Evolutionary conservation across 1,140 invertebrate species (phyloP).

Genomic region (Muscidifurax raptorellus): DNA sequence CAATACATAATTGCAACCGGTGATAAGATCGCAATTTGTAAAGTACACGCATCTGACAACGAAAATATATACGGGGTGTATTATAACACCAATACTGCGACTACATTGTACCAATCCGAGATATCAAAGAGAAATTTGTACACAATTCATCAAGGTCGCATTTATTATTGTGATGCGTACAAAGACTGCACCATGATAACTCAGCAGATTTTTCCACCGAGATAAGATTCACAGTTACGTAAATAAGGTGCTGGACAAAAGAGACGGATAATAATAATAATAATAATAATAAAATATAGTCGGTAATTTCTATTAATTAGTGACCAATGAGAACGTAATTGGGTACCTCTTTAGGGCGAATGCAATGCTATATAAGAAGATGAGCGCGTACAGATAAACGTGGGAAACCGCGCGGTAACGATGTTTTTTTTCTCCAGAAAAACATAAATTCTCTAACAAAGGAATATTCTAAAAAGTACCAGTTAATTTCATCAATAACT

Average conservation of each 20-base stretch:
- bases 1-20: neutral
- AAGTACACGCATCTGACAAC: neutral
- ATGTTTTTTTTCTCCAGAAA: neutral
- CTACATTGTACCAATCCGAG: neutral
- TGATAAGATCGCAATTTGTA: neutral
- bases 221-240: conserved; percentile 1
- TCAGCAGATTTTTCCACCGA: neutral
- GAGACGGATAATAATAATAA: conserved; percentile 7
- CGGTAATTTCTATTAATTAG: conserved; percentile 28
- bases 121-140: conserved; percentile 4
- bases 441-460: neutral
- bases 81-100: neutral
- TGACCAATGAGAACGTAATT: neutral
- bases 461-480: neutral
- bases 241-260: neutral
- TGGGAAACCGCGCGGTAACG: neutral
- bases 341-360: neutral
- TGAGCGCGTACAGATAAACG: neutral
- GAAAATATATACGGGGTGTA: neutral
- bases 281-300: neutral
- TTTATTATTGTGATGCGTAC: neutral
- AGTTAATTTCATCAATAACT: neutral
- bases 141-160: neutral
- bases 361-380: neutral
- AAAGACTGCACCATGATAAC: neutral